Base-by-base conservation (phyloP, 2,888 invertebrate genomes). In the Plusia festucae region DNA sequence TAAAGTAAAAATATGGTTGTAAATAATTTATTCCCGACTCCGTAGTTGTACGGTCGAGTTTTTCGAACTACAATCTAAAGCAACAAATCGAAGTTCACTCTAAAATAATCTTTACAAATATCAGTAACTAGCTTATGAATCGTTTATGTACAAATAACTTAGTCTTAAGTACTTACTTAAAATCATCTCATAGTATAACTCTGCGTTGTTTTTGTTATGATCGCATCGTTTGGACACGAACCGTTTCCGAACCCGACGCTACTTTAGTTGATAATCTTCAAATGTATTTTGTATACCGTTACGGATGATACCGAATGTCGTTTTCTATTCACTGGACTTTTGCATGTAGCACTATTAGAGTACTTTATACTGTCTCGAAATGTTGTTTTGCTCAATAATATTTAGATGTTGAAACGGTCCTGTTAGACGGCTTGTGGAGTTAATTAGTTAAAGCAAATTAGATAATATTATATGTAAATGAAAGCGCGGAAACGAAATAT, bases 291-390 rank as follows among this genome's bases (percentile, higher is more conserved):
- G 66, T 69, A 78, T 64, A 70, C 70, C 67, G 73, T 70, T 72
- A 34, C 67, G 68, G 24, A 74, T 68, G 60, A 71, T 60, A 57
- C 76, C 79, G 72, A 82, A 82, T 74, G 72, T 79, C 82, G 83
- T 85, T 83, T 61, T 84, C 83, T 83, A 46, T 84, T 84, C 83
- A 84, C 83, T 85, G 82, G 78, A 82, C 68, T 60, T 68, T 63
- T 62, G 62, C 59, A 52, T 60, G 54, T 70, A 75, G 73, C 73
- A 68, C 64, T 69, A 53, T 57, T 58, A 65, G 40, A 70, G 61
- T 59, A 65, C 59, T 65, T 60, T 32, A 22, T 58, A 61, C 46
- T 67, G 66, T 75, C 73, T 72, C 66, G 70, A 75, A 69, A 71
- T 76, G 73, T 81, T 76, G 53, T 76, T 80, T 82, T 85, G 83